Percentiles rank a stretch among this genome's conserved stretches.
These are phyloP conservation scores for Loris lydekkerianus DNA, from an alignment of 2,797 vertebrate genomes.

Conservation along the genomic window DNA sequence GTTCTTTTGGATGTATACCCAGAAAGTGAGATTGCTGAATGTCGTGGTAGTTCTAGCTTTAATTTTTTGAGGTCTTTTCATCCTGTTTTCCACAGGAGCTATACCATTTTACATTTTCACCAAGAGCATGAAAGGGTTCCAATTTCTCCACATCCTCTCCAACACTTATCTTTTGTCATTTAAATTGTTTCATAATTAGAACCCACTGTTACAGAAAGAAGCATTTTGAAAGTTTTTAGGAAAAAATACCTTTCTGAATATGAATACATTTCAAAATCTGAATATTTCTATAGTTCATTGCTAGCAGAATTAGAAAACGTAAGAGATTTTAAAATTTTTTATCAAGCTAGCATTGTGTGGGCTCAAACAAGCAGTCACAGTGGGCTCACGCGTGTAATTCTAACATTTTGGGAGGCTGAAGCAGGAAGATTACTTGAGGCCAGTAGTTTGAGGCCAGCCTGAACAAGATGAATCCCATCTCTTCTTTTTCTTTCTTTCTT, in stretches of 20 bases:
- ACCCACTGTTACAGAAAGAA: not conserved
- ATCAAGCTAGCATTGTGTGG: not conserved
- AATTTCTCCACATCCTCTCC: not conserved
- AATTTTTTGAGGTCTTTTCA: too few species aligned
- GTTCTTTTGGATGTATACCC: not conserved
- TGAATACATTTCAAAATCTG: constrained; percentile 26
- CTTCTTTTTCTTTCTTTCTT: too few species aligned
- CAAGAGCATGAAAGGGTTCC: not conserved
- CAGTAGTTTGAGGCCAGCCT: too few species aligned
- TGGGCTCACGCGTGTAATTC: too few species aligned
- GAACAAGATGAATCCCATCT: too few species aligned
- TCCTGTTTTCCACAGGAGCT: not conserved
- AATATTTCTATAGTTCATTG: constrained; percentile 12
- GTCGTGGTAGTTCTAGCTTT: not conserved
- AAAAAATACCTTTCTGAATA: constrained; percentile 17
- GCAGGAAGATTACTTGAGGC: too few species aligned
- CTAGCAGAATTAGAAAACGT: not conserved
- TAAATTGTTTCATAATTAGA: constrained; percentile 15
- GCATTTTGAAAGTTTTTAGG: constrained; percentile 54
- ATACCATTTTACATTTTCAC: not conserved
- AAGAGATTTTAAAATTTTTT: not conserved
- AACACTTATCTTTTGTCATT: not conserved
- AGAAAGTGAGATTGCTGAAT: not conserved
- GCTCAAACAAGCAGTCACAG: not conserved
- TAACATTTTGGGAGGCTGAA: too few species aligned